Conservation (phyloP, 2,797 vertebrate species). For the Galago senegalensis region DNA sequence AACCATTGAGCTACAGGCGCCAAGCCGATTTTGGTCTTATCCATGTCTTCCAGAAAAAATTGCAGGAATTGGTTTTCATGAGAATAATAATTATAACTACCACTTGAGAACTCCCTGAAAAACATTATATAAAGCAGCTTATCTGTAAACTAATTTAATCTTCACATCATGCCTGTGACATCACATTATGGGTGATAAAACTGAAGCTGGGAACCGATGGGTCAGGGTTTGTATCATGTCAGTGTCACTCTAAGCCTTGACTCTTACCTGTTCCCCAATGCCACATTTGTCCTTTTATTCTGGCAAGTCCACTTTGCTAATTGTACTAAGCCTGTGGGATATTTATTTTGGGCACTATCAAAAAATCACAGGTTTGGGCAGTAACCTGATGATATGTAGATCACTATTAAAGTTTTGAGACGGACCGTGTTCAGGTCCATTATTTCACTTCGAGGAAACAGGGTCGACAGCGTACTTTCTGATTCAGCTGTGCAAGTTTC, state of each 20-base stretch:
- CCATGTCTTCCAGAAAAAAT: neutral
- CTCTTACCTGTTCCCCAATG: fast-evolving
- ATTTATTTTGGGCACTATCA: neutral
- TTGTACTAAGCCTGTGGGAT: neutral
- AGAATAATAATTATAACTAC: neutral
- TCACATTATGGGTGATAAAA: neutral
- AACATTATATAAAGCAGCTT: neutral
- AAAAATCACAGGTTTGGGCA: neutral
- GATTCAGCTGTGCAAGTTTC: too few relatives aligned
- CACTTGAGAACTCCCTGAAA: neutral
- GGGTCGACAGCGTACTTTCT: too few relatives aligned
- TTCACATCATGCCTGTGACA: neutral
- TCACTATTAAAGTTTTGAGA: too few relatives aligned
- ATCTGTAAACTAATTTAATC: neutral
- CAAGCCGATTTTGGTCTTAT: neutral
- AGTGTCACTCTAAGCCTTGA: neutral
- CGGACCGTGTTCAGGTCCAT: too few relatives aligned
- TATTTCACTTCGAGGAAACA: too few relatives aligned
- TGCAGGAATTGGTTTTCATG: neutral
- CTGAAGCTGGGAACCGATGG: neutral
- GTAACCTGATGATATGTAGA: neutral
- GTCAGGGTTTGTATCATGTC: neutral
- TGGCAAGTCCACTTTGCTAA: neutral
- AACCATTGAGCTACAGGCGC: too few relatives aligned
- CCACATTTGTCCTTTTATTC: neutral